Evolutionary conservation across 2,797 vertebrate species (phyloP).

Genomic region (Paratrypauchen microcephalus): DNA sequence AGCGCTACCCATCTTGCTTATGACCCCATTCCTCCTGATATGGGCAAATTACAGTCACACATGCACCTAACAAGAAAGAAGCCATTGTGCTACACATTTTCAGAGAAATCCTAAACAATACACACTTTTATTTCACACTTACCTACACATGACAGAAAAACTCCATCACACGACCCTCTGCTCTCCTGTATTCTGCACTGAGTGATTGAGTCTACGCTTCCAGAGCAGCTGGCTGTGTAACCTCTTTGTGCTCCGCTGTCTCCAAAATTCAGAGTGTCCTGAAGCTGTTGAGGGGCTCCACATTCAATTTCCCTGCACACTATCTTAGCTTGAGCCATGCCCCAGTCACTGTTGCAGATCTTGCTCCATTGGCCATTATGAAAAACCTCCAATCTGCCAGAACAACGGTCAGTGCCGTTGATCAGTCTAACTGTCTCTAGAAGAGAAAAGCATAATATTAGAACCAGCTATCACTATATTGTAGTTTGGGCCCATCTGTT

Average conservation of each 20-base stretch:
- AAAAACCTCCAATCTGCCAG: slow-evolving; percentile 61
- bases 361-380: slow-evolving; percentile 49
- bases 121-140: slow-evolving; percentile 15
- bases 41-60: background rate
- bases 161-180: slow-evolving; percentile 36
- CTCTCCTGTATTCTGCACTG: slow-evolving; percentile 45
- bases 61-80: background rate
- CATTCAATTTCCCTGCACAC: slow-evolving; percentile 58
- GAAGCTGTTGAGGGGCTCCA: slow-evolving; percentile 33
- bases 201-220: slow-evolving; percentile 45
- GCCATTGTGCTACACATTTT: background rate
- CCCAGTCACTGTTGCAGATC: slow-evolving; percentile 55
- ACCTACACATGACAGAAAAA: slow-evolving; percentile 59
- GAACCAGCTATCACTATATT: background rate
- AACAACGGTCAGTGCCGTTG: slow-evolving; percentile 62
- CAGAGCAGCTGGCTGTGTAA: slow-evolving; percentile 34
- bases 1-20: too few relatives aligned
- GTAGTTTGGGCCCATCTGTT: background rate
- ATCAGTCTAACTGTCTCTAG: slow-evolving; percentile 54
- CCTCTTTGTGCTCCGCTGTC: slow-evolving; percentile 11
- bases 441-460: slow-evolving; percentile 11
- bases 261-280: slow-evolving; percentile 24
- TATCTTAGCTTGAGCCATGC: slow-evolving; percentile 8
- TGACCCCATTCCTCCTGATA: background rate
- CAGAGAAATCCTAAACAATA: background rate